phyloP scores from a whole-genome alignment of 2,113 vertebrate genomes.

The Podarcis muralis region DNA sequence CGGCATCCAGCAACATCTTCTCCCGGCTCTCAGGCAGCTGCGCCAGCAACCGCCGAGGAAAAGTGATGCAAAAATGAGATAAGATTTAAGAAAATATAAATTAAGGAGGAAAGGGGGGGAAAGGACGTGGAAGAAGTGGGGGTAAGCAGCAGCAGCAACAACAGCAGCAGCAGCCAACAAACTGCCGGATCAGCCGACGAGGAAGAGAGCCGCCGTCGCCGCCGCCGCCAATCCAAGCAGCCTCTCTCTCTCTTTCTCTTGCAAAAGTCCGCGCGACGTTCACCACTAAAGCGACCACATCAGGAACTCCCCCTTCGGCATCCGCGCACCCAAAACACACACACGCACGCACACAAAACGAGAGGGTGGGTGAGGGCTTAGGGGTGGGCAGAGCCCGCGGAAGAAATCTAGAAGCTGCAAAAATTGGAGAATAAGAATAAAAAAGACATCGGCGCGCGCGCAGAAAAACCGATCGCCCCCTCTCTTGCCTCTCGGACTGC shows the following conservation, averaged over 20 bases:
- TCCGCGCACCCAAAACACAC: conserved; percentile 47
- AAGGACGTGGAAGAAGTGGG: conserved; percentile 57
- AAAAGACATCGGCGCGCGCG: conserved; percentile 45
- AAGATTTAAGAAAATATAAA: too few relatives aligned
- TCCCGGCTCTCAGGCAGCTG: conserved; percentile 59
- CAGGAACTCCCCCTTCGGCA: conserved; percentile 70
- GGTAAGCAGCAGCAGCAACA: conserved; percentile 52
- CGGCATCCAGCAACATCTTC: conserved; percentile 98
- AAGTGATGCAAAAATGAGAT: neutral
- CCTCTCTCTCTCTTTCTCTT: conserved; percentile 56
- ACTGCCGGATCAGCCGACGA: conserved; percentile 17
- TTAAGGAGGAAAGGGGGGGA: too few relatives aligned
- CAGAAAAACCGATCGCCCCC: conserved; percentile 9
- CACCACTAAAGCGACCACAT: conserved; percentile 69
- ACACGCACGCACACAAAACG: neutral
- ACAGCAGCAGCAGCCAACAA: conserved; percentile 44
- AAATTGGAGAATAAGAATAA: conserved; percentile 30
- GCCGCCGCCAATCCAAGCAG: neutral
- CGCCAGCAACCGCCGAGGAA: conserved; percentile 62
- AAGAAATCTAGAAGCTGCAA: conserved; percentile 55
- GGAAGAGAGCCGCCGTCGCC: conserved; percentile 48
- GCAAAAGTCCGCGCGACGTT: conserved; percentile 69
- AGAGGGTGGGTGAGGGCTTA: neutral
- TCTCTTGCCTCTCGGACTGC: conserved; percentile 57
- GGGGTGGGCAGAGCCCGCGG: neutral